phyloP scores from a whole-genome alignment of 2,797 vertebrate species.

The Pristis pectinata region DNA sequence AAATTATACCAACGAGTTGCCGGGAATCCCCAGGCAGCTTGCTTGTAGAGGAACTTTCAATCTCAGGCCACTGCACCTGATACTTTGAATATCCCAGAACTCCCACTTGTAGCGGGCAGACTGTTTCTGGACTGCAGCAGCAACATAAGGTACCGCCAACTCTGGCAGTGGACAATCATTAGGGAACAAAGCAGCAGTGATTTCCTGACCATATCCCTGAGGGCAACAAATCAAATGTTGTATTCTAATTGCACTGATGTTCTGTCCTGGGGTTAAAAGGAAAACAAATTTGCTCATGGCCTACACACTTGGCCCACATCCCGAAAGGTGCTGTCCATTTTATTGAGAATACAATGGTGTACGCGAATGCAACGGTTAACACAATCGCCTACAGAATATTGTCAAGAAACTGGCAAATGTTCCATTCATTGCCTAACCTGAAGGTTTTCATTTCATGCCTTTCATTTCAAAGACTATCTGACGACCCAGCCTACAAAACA shows the following conservation, averaged over 20 bases:
- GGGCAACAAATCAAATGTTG: neutral
- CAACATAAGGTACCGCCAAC: neutral
- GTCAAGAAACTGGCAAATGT: neutral
- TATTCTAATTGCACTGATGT: neutral
- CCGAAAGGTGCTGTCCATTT: neutral
- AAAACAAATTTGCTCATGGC: neutral
- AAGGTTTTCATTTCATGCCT: neutral
- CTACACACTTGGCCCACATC: neutral
- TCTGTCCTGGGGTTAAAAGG: neutral
- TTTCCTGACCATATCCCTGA: neutral
- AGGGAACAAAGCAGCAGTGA: slow-evolving; percentile 21
- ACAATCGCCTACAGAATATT: neutral
- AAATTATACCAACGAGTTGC: neutral
- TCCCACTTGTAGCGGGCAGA: neutral
- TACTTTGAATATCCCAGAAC: neutral
- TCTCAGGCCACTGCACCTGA: neutral
- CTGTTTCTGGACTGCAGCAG: neutral
- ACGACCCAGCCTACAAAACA: no score
- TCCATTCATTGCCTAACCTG: neutral
- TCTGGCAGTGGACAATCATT: neutral
- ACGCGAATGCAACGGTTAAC: neutral
- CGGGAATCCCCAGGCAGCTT: neutral
- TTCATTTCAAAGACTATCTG: neutral
- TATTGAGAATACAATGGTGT: neutral
- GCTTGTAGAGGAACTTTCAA: neutral